A percentile compares a stretch with the other conserved stretches of the same genome.
Evolutionary conservation across 2,113 vertebrate genomes (phyloP).

Genomic region (Todiramphus saurophagus): DNA sequence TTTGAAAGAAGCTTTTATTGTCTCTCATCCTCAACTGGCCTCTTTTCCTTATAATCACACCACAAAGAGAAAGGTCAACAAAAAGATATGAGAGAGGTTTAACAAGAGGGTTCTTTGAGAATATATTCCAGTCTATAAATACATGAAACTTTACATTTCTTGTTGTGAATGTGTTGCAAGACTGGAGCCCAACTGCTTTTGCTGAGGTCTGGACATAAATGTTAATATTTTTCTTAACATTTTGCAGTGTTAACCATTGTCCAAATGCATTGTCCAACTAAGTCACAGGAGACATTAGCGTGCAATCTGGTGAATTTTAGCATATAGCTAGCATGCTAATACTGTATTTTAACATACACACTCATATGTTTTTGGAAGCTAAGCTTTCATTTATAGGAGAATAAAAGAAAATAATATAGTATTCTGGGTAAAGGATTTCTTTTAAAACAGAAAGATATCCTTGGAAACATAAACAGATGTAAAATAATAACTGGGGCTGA

Average conservation of each 20-base stretch:
- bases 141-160: not conserved
- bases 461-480: not conserved
- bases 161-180: not conserved
- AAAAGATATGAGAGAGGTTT: not conserved
- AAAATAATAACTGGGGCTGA: not conserved
- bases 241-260: not conserved
- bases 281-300: constrained; percentile 21
- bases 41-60: not conserved
- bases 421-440: not conserved
- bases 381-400: not conserved
- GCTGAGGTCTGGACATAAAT: not conserved
- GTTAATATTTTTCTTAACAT: constrained; percentile 14
- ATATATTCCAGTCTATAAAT: constrained; percentile 1
- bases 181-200: not conserved
- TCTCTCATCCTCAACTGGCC: not conserved
- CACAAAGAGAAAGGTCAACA: constrained; percentile 6
- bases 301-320: constrained; percentile 34
- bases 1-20: not conserved
- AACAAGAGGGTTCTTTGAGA: not conserved
- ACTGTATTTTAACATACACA: not conserved
- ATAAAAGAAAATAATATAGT: not conserved
- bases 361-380: not conserved
- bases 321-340: not conserved
- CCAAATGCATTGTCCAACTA: constrained; percentile 29
- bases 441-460: not conserved